phyloP scores from a whole-genome alignment of 2,113 vertebrate genomes.

The Lepus europaeus region DNA sequence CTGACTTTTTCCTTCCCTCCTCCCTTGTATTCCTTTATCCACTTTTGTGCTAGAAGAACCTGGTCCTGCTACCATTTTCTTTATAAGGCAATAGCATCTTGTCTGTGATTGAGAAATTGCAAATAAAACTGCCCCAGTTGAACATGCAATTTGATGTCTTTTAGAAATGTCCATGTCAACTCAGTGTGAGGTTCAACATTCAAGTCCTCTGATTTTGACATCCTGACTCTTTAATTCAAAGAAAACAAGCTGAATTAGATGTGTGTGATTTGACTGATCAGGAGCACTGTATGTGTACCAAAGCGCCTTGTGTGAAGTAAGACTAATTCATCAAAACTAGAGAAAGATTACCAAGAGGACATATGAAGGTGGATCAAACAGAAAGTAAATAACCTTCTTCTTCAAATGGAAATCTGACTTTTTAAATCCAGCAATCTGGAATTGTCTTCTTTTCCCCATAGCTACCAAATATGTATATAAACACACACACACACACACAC shows the following conservation, averaged over 20 bases:
- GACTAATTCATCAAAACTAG: background rate
- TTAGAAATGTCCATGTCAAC: conserved; percentile 60
- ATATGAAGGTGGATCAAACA: background rate
- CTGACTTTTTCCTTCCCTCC: background rate
- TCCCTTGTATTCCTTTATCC: background rate
- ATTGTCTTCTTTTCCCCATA: background rate
- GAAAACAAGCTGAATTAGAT: conserved; percentile 58
- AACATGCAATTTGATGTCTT: conserved; percentile 69
- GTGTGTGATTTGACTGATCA: conserved; percentile 1
- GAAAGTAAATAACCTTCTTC: conserved; percentile 13
- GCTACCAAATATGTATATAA: background rate
- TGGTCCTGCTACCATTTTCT: conserved; percentile 42
- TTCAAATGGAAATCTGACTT: conserved; percentile 28
- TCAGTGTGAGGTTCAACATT: conserved; percentile 39
- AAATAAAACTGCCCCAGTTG: conserved; percentile 56
- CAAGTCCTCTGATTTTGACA: conserved; percentile 32
- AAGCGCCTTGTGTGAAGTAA: background rate
- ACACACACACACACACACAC: too few relatives aligned
- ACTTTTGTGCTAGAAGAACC: conserved; percentile 49
- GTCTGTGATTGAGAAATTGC: conserved; percentile 65
- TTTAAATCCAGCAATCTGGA: background rate
- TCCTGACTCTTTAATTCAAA: conserved; percentile 67
- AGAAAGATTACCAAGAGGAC: background rate
- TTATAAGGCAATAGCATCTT: conserved; percentile 66
- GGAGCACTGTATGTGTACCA: background rate